Evolutionary conservation across 2,888 invertebrate species (phyloP).

Genomic region (Chaetogeoica ovagalla): DNA sequence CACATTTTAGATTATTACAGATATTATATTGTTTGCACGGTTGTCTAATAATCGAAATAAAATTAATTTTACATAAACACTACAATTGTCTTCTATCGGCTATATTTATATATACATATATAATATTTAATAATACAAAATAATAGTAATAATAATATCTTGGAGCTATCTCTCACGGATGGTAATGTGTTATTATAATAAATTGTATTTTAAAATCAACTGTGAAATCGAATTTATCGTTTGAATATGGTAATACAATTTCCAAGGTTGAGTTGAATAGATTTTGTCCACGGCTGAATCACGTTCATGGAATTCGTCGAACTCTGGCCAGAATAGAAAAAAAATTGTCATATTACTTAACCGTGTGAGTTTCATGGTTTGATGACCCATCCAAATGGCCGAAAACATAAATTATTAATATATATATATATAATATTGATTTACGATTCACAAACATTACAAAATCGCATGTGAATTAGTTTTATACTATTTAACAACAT

Average conservation of each 20-base stretch:
- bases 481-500: too few species aligned
- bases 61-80: slow-evolving; percentile 3
- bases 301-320: slow-evolving; percentile 9
- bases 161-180: not conserved
- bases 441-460: not conserved
- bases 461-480: not conserved
- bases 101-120: not conserved
- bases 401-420: too few species aligned
- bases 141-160: not conserved
- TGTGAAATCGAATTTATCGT: slow-evolving; percentile 39
- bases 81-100: not conserved
- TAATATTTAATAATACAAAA: slow-evolving; percentile 13
- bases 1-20: not conserved
- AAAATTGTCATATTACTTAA: not conserved
- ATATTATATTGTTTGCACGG: not conserved
- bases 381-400: not conserved
- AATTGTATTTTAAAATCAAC: slow-evolving; percentile 36
- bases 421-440: not conserved
- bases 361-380: not conserved
- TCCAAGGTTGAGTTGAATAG: slow-evolving; percentile 20
- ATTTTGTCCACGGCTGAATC: slow-evolving; percentile 14
- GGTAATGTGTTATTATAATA: slow-evolving; percentile 21
- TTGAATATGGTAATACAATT: slow-evolving; percentile 36
- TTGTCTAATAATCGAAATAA: slow-evolving; percentile 9
- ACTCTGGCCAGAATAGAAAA: not conserved